These are phyloP conservation scores for Mimumesa dahlbomi DNA, from an alignment of 2,888 invertebrate genomes.

Conservation along the genomic window DNA sequence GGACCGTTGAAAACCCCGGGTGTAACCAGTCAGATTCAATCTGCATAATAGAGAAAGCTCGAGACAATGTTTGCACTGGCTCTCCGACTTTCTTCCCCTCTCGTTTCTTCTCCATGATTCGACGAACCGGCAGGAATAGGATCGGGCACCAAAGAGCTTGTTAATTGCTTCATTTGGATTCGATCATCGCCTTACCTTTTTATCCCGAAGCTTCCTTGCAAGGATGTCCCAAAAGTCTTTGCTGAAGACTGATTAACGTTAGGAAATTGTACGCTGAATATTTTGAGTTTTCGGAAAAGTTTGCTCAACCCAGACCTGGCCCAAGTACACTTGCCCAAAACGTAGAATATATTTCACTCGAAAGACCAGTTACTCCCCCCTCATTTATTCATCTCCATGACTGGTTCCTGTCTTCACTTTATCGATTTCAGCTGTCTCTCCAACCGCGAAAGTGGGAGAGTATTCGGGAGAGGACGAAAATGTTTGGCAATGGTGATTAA, in stretches of 20 bases:
- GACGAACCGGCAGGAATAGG: conserved; percentile 60
- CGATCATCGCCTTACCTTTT: conserved; percentile 74
- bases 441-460: neutral
- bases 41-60: conserved; percentile 79
- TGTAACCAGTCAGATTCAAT: conserved; percentile 76
- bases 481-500: conserved; percentile 1
- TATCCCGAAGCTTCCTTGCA: conserved; percentile 39
- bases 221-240: conserved; percentile 7
- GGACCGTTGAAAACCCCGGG: conserved; percentile 62
- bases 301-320: too few species aligned
- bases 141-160: conserved; percentile 74
- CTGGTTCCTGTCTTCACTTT: conserved; percentile 40
- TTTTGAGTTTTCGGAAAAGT: conserved; percentile 19
- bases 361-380: too few species aligned
- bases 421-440: conserved; percentile 31
- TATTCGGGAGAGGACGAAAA: conserved; percentile 10
- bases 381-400: conserved; percentile 30
- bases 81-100: conserved; percentile 26
- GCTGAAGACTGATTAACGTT: too few species aligned
- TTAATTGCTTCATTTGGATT: conserved; percentile 79
- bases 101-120: conserved; percentile 16
- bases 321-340: too few species aligned
- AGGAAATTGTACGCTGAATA: too few species aligned
- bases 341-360: too few species aligned
- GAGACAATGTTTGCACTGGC: conserved; percentile 77